phyloP scores from a whole-genome alignment of 1,140 invertebrate species.

The Drosophila orosa region DNA sequence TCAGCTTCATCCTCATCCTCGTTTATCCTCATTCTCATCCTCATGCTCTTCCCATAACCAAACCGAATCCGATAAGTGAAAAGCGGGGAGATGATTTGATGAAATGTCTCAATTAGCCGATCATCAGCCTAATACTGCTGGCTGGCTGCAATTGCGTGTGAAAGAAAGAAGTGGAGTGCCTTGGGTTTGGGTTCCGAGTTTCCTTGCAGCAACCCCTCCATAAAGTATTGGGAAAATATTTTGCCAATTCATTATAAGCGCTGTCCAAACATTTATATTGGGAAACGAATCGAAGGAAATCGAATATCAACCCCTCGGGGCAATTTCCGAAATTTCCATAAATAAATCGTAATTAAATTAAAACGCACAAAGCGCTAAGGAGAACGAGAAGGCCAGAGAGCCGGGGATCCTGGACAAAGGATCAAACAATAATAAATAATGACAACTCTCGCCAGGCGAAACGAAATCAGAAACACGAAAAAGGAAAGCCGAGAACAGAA shows the following conservation, averaged over 20 bases:
- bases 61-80: constrained; percentile 47
- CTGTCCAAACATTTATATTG: constrained; percentile 74
- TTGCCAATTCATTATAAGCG: constrained; percentile 67
- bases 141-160: constrained; percentile 60
- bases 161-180: constrained; percentile 58
- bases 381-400: constrained; percentile 11
- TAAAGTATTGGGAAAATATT: constrained; percentile 53
- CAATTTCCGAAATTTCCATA: constrained; percentile 57
- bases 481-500: constrained; percentile 20
- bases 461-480: constrained; percentile 36
- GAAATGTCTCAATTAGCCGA: constrained; percentile 79
- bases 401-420: constrained; percentile 56
- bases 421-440: constrained; percentile 75
- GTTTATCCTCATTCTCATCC: not conserved
- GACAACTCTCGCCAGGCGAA: constrained; percentile 54
- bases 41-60: not conserved
- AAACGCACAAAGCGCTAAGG: constrained; percentile 69
- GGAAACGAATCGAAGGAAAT: constrained; percentile 19
- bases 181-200: constrained; percentile 19
- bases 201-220: constrained; percentile 34
- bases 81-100: constrained; percentile 68
- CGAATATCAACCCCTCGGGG: constrained; percentile 23
- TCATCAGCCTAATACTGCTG: constrained; percentile 39
- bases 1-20: not conserved
- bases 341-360: constrained; percentile 80